These are phyloP conservation scores for Cherax destructor DNA, from an alignment of 1,140 invertebrate genomes.

Conservation along the genomic window DNA sequence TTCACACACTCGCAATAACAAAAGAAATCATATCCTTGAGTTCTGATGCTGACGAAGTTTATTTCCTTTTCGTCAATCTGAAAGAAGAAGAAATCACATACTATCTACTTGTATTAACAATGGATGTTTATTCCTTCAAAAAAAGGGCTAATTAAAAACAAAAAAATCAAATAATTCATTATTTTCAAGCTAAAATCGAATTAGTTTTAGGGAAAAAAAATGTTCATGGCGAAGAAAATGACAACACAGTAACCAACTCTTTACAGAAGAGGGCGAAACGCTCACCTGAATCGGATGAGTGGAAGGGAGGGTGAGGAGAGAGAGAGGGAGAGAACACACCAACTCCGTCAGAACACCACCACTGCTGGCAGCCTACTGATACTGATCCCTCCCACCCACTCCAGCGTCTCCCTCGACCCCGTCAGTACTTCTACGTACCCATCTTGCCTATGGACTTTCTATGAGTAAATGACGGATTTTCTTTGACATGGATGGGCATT, in stretches of 20 bases:
- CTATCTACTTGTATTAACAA: too few relatives aligned
- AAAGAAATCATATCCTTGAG: not conserved
- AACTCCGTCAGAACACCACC: not conserved
- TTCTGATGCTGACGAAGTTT: not conserved
- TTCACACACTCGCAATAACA: not conserved
- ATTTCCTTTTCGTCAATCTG: conserved; percentile 6
- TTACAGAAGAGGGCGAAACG: not conserved
- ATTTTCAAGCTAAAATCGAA: too few relatives aligned
- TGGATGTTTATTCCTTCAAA: too few relatives aligned
- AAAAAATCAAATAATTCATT: too few relatives aligned
- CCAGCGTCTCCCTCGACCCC: not conserved
- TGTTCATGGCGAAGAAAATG: not conserved
- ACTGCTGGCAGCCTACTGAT: conserved; percentile 24
- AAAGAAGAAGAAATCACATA: not conserved
- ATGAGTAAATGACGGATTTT: not conserved
- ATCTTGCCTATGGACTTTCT: not conserved
- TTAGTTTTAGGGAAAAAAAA: not conserved
- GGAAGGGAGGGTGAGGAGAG: not conserved
- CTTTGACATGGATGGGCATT: not conserved
- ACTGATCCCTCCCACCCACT: not conserved
- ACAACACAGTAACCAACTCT: not conserved
- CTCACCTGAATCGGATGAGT: not conserved
- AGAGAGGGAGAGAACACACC: not conserved
- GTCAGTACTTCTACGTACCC: not conserved
- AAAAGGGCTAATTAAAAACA: too few relatives aligned